Evolutionary conservation across 2,797 vertebrate genomes (phyloP), one percentile per base, ranked within the genome.

Genomic region (Agapornis canus): DNA sequence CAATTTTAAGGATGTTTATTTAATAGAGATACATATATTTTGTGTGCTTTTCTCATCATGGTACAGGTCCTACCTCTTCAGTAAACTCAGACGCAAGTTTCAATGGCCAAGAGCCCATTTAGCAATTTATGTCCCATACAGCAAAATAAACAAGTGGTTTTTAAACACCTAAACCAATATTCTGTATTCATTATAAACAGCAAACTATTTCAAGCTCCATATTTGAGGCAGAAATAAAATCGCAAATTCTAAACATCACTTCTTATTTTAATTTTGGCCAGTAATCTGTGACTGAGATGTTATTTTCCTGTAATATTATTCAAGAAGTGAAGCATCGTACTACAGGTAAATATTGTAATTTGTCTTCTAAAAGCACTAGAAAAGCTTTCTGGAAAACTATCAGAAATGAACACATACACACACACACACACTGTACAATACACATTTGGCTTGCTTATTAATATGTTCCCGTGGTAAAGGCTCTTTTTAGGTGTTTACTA

Each of bases 1-100:
- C 51, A 85, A 57, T 65, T 82, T 84, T 60, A 60, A 80, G 51
- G 72, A 86, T 73, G 57, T 86, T 92, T 93, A 66, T 81, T 92
- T 94, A 94, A 87, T 85, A 85, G 93, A 94, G 54, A 90, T 80
- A 79, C 18, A 6, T 85, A 51, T 69, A 90, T 95, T 85, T 90
- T 69, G 73, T 90, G 81, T 82, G 32, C 87, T 68, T 51, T 82
- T 92, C 86, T 96, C 91, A 96, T 60, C 40, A 19, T 51, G 57
- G 77, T 64, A 42, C 60, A 64, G 59, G 52, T 64, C 64, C 42
- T 29, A 63, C 63, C 70, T 89, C 84, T 49, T 80, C 68, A 82
- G 63, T 79, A 84, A 84, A n/a, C n/a, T 69, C n/a, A 49, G 68
- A 82, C 22, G 82, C n/a, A 57, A 60, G 60, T 59, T 80, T 32